Base-by-base conservation (phyloP, 2,797 vertebrate species). In the Microctenopoma stevenorrisi region DNA sequence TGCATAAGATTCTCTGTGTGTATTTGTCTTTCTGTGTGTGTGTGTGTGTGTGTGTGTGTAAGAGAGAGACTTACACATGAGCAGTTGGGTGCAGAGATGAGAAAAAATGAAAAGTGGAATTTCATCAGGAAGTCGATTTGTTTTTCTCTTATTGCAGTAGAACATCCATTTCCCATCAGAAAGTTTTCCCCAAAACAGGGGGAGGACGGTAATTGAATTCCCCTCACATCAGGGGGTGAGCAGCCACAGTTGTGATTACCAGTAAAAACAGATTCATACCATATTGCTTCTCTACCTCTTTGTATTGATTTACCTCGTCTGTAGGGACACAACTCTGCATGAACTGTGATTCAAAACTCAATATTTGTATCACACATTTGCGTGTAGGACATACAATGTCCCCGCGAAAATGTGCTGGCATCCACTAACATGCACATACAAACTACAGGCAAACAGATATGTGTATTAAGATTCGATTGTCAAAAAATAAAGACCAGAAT, bases 101-200 rank as follows among this genome's bases (percentile, higher is more conserved):
- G 72, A 83, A 77, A 22, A 86, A 87, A 88, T 82, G 74, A 86
- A 89, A 90, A 86, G 79, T 86, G 77, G 82, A 83, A 86, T 91
- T 90, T 89, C 89, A 88, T 88, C 88, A 90, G 81, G 80, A 91
- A 84, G 88, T 91, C 71, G 68, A 88, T 92, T 89, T 91, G 76
- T 90, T 85, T 88, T 85, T 78, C 70, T 81, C 76, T 87, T 79
- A 86, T 86, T 86, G 75, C 86, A 72, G 83, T 68, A 76, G 76
- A 89, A 86, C 85, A 84, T 88, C 83, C 80, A 85, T 90, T 91
- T 89, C 72, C 88, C 77, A 82, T 89, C 87, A 83, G 71, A 84
- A 89, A 87, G 74, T 88, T 78, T 72, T 42, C 77, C 70, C 66
- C 75, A 79, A 86, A 88, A 87, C 70, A 79, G 81, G 56, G 66